phyloP scores from a whole-genome alignment of 1,140 invertebrate genomes.

The Liolophura sinensis region DNA sequence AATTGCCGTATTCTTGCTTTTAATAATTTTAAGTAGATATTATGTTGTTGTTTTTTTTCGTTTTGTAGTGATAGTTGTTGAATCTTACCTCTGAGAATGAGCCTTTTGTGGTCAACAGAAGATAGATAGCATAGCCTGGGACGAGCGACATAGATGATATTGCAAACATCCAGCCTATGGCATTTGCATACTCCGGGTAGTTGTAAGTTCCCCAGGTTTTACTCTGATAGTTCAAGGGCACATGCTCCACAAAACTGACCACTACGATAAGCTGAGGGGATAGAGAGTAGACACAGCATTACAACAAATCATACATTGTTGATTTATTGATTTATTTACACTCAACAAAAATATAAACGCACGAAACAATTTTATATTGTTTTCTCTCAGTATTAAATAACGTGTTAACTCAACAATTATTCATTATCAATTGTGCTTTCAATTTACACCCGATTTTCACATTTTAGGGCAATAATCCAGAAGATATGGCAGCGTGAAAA shows the following conservation, averaged over 20 bases:
- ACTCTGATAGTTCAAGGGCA: slow-evolving; percentile 68
- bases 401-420: not conserved
- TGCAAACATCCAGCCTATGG: slow-evolving; percentile 90
- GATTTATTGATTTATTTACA: not conserved
- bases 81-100: slow-evolving; percentile 31
- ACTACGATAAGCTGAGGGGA: slow-evolving; percentile 71
- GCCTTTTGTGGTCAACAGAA: slow-evolving; percentile 29
- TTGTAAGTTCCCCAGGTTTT: slow-evolving; percentile 65
- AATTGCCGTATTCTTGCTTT: too few relatives aligned
- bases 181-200: slow-evolving; percentile 91
- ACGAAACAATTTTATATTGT: too few relatives aligned
- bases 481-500: too few relatives aligned
- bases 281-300: slow-evolving; percentile 4
- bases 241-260: slow-evolving; percentile 71
- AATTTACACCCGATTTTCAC: too few relatives aligned
- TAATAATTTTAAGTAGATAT: too few relatives aligned
- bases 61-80: not conserved
- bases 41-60: too few relatives aligned
- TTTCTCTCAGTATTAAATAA: too few relatives aligned
- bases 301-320: not conserved
- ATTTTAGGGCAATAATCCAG: too few relatives aligned
- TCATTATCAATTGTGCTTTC: not conserved
- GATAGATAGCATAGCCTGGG: slow-evolving; percentile 44
- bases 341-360: not conserved
- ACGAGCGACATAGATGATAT: slow-evolving; percentile 91